phyloP scores from a whole-genome alignment of 2,113 vertebrate genomes.

The Vulpes lagopus region DNA sequence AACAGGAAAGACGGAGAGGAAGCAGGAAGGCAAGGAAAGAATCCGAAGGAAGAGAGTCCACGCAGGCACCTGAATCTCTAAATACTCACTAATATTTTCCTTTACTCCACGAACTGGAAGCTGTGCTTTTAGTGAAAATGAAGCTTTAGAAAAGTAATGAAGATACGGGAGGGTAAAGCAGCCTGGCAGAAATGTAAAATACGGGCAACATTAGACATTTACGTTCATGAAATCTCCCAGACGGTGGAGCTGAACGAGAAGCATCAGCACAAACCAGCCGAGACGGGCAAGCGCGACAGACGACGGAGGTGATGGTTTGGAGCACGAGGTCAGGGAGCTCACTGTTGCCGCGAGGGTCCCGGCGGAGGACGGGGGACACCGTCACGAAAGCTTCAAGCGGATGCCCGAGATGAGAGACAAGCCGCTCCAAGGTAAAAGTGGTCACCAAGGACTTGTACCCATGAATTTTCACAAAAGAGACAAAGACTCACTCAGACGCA shows the following conservation, averaged over 20 bases:
- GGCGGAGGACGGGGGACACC: not conserved
- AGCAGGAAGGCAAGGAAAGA: not conserved
- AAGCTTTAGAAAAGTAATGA: not conserved
- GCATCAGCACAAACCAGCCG: not conserved
- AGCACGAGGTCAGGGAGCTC: not conserved
- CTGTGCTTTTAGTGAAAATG: not conserved
- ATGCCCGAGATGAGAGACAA: not conserved
- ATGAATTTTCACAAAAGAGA: not conserved
- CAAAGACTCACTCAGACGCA: not conserved
- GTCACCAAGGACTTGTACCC: not conserved
- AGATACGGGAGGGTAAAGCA: not conserved
- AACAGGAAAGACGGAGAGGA: not conserved
- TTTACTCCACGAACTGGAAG: not conserved
- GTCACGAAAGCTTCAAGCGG: not conserved
- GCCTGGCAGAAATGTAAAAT: not conserved
- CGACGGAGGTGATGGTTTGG: not conserved
- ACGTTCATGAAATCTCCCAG: not conserved
- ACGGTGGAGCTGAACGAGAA: not conserved
- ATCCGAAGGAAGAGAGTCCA: not conserved
- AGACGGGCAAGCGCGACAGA: not conserved
- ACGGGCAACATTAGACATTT: not conserved
- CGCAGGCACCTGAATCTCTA: not conserved
- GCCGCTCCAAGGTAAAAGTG: not conserved
- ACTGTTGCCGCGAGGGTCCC: not conserved
- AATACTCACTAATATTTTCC: not conserved